Evolutionary conservation across 2,888 invertebrate genomes (phyloP).

Genomic region (Kuschelorhynchus macadamiae): DNA sequence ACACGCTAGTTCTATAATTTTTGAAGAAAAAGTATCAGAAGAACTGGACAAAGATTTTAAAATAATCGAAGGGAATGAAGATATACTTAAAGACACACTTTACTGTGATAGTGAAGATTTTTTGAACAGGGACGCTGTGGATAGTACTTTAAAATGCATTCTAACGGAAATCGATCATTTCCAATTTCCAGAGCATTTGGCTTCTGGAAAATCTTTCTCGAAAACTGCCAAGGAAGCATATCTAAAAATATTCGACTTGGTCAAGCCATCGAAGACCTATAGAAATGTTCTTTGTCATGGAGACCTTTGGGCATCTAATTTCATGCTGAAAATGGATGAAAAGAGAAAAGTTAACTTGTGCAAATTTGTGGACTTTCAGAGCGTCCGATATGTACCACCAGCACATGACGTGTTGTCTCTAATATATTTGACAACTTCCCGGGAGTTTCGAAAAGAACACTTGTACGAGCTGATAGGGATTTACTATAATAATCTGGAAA

Average conservation of each 20-base stretch:
- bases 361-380: slow-evolving; percentile 67
- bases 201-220: slow-evolving; percentile 57
- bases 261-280: slow-evolving; percentile 60
- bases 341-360: slow-evolving; percentile 57
- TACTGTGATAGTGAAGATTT: slow-evolving; percentile 49
- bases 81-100: slow-evolving; percentile 53
- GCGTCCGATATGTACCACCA: slow-evolving; percentile 74
- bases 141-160: slow-evolving; percentile 59
- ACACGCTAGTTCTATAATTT: slow-evolving; percentile 66
- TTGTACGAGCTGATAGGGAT: slow-evolving; percentile 59
- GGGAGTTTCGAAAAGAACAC: slow-evolving; percentile 54
- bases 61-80: slow-evolving; percentile 52
- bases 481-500: slow-evolving; percentile 63
- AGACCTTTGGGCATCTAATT: slow-evolving; percentile 77
- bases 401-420: slow-evolving; percentile 74
- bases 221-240: slow-evolving; percentile 51
- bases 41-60: slow-evolving; percentile 42
- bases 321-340: slow-evolving; percentile 61
- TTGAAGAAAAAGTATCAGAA: slow-evolving; percentile 53
- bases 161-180: slow-evolving; percentile 59
- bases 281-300: slow-evolving; percentile 74
- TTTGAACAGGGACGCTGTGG: slow-evolving; percentile 53
- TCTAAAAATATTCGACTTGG: slow-evolving; percentile 56
- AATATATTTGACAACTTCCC: slow-evolving; percentile 60
- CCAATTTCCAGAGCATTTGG: slow-evolving; percentile 55